Evolutionary conservation across 2,113 vertebrate genomes (phyloP), one percentile per base, ranked within the genome.

Genomic region (Camarhynchus parvulus): DNA sequence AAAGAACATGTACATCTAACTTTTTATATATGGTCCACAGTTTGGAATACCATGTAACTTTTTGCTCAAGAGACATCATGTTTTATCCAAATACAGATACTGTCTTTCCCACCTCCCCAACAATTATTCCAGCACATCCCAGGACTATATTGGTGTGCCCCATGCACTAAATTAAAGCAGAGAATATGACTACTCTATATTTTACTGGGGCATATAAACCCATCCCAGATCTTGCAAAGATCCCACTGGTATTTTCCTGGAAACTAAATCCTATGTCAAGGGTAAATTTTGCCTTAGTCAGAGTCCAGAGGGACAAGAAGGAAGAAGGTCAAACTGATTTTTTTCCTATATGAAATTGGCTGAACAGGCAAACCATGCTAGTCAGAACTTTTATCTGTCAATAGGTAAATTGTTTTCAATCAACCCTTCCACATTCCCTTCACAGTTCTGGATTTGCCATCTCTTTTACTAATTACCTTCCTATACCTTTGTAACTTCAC

Each of bases 401-500:
- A 33, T 4, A 50, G 5, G 28, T 9, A 82, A 73, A 75, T 11
- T 52, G 53, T 73, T 31, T 10, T 15, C 31, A 85, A 13, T 18
- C 27, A 70, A 59, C 11, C 46, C 11, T 56, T 64, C 21, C 24
- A 37, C 21, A 33, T 33, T 68, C 13, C 49, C n/a, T 25, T 37
- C 15, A 31, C 8, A 37, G 42, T 33, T 25, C 24, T 13, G 19
- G 27, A 76, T 83, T 73, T 66, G 8, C 58, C 56, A 69, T 58
- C 27, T 62, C 30, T 56, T 72, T 55, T 44, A 53, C 19, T 58
- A 56, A 70, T 52, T 55, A 87, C 22, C 27, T 35, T 50, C 35
- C 27, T 53, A 59, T 2, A 68, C 8, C 35, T 76, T 15, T 3
- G 0, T 21, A 90, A 78, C 1, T 1, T 31, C 47, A 33, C 2